Base-by-base conservation (phyloP, 2,113 vertebrate species). In the Monopterus albus region DNA sequence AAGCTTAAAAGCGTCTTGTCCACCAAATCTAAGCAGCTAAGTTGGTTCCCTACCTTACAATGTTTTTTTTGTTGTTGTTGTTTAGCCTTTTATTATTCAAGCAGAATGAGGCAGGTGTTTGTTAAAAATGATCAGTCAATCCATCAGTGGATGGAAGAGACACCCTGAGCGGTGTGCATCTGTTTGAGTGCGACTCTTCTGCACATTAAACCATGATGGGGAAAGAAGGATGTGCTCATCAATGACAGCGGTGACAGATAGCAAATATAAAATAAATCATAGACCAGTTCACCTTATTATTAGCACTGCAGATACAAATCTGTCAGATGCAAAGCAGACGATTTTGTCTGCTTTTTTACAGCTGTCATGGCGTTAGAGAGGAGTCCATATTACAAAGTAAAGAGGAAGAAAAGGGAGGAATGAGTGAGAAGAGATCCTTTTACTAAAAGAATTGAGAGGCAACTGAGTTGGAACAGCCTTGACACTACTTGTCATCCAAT, bases 401-500 rank as follows among this genome's bases (percentile, higher is more conserved):
- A 29, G 23, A 50, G 29, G 25, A 28, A 65, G 45, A 29, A 31
- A 46, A 26, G 15, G 10, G 31, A 25, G 4, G 49, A 28, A 40
- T 42, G 43, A 43, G 29, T 38, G 63, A 64, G 33, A 59, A 35
- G 46, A 60, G 29, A 53, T 52, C 14, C 21, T 90, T 84, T 71
- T 72, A 86, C 62, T 52, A 28, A 59, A 73, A 47, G 51, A 62
- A 64, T 67, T 79, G 46, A 70, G 74, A 65, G 38, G 43, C 55
- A 26, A 26, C 55, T 1, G 10, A 68, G 72, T 60, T 78, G 71
- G 61, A 72, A 73, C 49, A 80, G 71, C 68, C 53, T 79, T 75
- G 81, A 82, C 74, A 57, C 52, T 2, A 25, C 81, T 77, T 83
- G 87, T 84, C 82, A 79, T 81, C 18, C 23, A 11, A 79, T 69